These are phyloP conservation scores for Folsomia candida DNA, from an alignment of 2,888 invertebrate species.

Conservation along the genomic window DNA sequence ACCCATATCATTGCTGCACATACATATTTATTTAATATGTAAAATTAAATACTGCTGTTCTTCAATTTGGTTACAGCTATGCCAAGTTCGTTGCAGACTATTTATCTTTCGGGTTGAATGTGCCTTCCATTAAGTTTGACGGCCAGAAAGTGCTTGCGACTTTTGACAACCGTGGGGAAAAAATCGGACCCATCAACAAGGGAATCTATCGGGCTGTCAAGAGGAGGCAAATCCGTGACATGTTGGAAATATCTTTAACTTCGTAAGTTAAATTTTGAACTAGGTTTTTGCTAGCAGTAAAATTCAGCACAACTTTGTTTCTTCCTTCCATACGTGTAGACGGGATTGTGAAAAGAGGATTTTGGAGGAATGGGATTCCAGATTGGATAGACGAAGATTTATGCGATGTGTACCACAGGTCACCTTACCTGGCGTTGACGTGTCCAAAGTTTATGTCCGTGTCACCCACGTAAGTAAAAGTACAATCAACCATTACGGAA, in stretches of 20 bases:
- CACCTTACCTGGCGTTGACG: slow-evolving; percentile 62
- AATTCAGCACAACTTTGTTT: not conserved
- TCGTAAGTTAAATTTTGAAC: slow-evolving; percentile 8
- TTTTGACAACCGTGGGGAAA: slow-evolving; percentile 41
- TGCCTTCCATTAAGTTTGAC: slow-evolving; percentile 43
- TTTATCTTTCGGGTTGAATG: slow-evolving; percentile 27
- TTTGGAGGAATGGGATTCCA: slow-evolving; percentile 50
- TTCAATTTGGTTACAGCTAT: slow-evolving; percentile 37
- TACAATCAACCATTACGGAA: not conserved
- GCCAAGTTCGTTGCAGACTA: slow-evolving; percentile 35
- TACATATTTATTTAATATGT: not conserved
- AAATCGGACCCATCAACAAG: slow-evolving; percentile 45
- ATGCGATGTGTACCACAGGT: slow-evolving; percentile 56
- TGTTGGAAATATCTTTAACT: slow-evolving; percentile 52
- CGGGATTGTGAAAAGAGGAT: slow-evolving; percentile 27
- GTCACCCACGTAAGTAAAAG: slow-evolving; percentile 61
- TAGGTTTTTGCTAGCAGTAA: not conserved
- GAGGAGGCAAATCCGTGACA: slow-evolving; percentile 62
- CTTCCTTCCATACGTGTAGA: slow-evolving; percentile 1
- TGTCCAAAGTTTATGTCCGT: slow-evolving; percentile 60
- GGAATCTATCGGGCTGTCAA: slow-evolving; percentile 71
- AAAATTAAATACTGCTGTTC: not conserved
- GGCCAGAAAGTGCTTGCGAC: slow-evolving; percentile 43
- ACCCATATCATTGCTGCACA: not conserved
- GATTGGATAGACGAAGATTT: slow-evolving; percentile 51